A percentile compares a stretch with the other conserved stretches of the same genome.
phyloP scores from a whole-genome alignment of 2,888 invertebrate genomes.

The Philereme vetulata region DNA sequence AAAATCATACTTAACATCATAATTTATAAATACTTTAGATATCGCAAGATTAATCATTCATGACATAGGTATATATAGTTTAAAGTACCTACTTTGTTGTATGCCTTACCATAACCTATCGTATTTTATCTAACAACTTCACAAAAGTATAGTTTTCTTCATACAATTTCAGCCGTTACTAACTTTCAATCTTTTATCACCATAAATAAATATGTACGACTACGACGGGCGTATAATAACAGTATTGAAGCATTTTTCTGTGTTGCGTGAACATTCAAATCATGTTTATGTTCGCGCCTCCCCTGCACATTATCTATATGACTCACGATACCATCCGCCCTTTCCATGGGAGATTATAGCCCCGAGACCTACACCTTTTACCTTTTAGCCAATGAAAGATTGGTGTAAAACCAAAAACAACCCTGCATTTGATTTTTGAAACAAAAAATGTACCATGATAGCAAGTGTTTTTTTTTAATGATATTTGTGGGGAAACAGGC shows the following conservation, averaged over 20 bases:
- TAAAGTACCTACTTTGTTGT: neutral
- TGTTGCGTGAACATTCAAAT: conserved; percentile 42
- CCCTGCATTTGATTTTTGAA: too few species aligned
- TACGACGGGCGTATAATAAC: conserved; percentile 29
- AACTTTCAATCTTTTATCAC: conserved; percentile 17
- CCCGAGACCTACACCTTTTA: conserved; percentile 1
- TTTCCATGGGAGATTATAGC: conserved; percentile 11
- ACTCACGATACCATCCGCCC: conserved; percentile 36
- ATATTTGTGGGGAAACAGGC: too few species aligned
- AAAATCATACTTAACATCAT: neutral
- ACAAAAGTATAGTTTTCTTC: neutral
- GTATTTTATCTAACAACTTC: neutral
- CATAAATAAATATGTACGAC: conserved; percentile 20
- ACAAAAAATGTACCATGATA: too few species aligned
- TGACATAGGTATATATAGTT: neutral
- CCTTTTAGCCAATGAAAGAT: neutral
- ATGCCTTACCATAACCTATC: neutral
- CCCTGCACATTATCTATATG: conserved; percentile 47
- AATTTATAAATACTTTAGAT: neutral
- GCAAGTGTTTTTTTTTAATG: too few species aligned
- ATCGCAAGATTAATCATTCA: conserved; percentile 4
- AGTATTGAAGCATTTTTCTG: conserved; percentile 36
- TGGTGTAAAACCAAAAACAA: neutral
- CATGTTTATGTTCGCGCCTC: conserved; percentile 47
- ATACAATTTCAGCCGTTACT: conserved; percentile 11